Evolutionary conservation across 2,797 vertebrate species (phyloP), one percentile per base, ranked within the genome.

Genomic region (Leucoraja ocellata): DNA sequence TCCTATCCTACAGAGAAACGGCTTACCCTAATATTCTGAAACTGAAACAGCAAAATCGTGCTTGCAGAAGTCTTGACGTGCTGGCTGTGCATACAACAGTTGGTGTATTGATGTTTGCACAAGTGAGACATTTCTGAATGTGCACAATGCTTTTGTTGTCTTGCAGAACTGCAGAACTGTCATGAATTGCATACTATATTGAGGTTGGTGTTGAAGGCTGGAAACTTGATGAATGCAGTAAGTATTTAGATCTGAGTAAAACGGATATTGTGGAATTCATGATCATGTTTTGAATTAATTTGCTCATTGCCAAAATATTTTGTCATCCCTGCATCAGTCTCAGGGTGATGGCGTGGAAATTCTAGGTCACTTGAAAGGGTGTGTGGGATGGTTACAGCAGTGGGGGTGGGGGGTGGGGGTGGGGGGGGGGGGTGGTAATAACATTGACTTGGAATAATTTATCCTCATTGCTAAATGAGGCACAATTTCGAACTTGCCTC

Each of bases 161-260:
- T 93, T 93, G 80, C 93, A 98, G 97, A 97, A 95, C 94, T 98
- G 61, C 81, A 97, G 95, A 94, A 95, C 74, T 97, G 97, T 25
- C 95, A 96, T 80, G 94, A 97, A 93, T 96, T 98, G 58, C 98
- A 98, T 93, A 95, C 96, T 65, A 93, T 98, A 93, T 96, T 98
- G 86, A 97, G 95, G 1, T 95, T 98, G 94, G 97, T 98, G 32
- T 95, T 98, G 94, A 97, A 97, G 94, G 96, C 96, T 0, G 97
- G 98, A 54, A 98, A 98, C 94, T 96, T 97, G 95, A 97, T 98
- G 97, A 98, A 98, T 74, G 96, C 97, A 32, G 97, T 98, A 93
- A 97, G 97, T 88, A 88, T 88, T 68, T 68, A 36, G 63, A 68
- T 36, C n/a, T 36, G 14, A 88, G 18, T 36, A 88, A 88, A 68